A percentile compares a stretch with the other conserved stretches of the same genome.
These are phyloP conservation scores for Pseudomyrmex dendroicus DNA, from an alignment of 1,140 invertebrate genomes.

Conservation along the genomic window DNA sequence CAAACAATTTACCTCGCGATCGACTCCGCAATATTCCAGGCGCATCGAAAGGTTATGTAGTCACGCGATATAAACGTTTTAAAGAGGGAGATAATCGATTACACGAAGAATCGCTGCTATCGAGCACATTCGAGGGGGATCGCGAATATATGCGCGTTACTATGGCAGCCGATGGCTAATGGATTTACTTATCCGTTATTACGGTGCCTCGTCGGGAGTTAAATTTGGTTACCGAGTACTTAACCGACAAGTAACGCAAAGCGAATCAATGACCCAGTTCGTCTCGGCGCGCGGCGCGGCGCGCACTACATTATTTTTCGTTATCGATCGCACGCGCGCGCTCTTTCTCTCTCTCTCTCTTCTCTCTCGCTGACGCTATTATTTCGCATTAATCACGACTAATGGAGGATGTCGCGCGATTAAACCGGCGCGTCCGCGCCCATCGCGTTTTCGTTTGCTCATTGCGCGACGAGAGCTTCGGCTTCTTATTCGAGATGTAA, in stretches of 20 bases:
- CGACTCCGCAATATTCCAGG: slow-evolving; percentile 24
- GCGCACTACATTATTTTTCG: slow-evolving; percentile 48
- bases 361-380: slow-evolving; percentile 45
- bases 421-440: slow-evolving; percentile 1
- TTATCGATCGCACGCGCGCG: slow-evolving; percentile 31
- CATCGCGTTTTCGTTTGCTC: background rate
- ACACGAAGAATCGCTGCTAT: slow-evolving; percentile 47
- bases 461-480: no score
- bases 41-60: slow-evolving; percentile 23
- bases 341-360: background rate
- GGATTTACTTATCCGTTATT: slow-evolving; percentile 61
- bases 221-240: slow-evolving; percentile 55
- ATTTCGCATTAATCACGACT: slow-evolving; percentile 52
- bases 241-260: slow-evolving; percentile 54
- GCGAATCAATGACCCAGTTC: slow-evolving; percentile 56
- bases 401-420: slow-evolving; percentile 31
- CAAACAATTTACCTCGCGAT: slow-evolving; percentile 49
- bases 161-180: slow-evolving; percentile 39
- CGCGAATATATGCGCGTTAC: slow-evolving; percentile 57
- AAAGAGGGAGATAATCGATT: slow-evolving; percentile 39
- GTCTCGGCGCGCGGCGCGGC: background rate
- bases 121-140: slow-evolving; percentile 48
- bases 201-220: slow-evolving; percentile 42
- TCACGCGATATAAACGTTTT: slow-evolving; percentile 27
- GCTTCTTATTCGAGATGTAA: no score